phyloP scores from a whole-genome alignment of 2,888 invertebrate species.

The Folsomia candida region DNA sequence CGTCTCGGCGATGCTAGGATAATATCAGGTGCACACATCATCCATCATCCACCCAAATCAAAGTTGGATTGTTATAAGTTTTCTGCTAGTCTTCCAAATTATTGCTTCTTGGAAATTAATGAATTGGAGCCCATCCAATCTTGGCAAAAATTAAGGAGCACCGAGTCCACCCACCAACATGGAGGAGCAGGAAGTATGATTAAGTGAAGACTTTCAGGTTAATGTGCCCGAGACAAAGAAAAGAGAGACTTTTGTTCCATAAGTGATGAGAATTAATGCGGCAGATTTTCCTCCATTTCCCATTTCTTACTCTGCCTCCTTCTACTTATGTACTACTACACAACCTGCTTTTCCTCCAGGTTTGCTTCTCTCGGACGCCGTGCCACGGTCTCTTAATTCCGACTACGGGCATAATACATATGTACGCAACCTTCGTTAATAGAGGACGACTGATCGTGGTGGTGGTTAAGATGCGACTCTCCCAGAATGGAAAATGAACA shows the following conservation, averaged over 20 bases:
- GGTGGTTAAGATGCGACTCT: too few species aligned
- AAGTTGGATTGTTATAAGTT: not conserved
- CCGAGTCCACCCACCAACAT: not conserved
- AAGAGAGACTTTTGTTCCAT: not conserved
- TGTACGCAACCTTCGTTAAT: not conserved
- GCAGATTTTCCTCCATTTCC: not conserved
- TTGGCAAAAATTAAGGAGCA: not conserved
- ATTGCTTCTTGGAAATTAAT: not conserved
- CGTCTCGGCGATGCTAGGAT: too few species aligned
- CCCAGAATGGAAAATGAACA: slow-evolving; percentile 1
- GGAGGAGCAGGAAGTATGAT: not conserved
- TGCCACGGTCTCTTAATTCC: too few species aligned
- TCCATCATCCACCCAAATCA: not conserved
- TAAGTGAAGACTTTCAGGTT: slow-evolving; percentile 10
- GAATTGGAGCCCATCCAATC: not conserved
- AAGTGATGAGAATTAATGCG: not conserved
- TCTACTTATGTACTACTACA: too few species aligned
- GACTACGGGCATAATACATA: too few species aligned
- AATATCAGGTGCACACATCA: not conserved
- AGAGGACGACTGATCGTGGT: not conserved
- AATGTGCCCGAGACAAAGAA: not conserved
- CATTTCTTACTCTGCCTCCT: too few species aligned
- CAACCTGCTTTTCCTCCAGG: too few species aligned
- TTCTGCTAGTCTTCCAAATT: not conserved
- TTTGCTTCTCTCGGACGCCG: too few species aligned